Conservation (phyloP, 2,888 invertebrate species). For the Protodeltote pygarga region DNA sequence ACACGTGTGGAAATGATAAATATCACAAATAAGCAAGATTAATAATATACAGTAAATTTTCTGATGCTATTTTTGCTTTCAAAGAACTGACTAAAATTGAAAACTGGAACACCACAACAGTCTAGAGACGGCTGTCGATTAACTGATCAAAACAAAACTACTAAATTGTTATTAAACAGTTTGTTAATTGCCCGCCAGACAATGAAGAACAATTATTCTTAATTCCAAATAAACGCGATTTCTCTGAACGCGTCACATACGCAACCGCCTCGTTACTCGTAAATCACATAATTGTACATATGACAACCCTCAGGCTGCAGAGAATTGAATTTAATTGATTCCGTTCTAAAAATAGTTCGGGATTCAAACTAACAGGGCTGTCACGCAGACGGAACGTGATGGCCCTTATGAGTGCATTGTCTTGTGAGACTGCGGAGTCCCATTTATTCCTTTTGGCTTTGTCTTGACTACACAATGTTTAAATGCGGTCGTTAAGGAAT, state of each 20-base stretch:
- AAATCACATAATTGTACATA: constrained; percentile 79
- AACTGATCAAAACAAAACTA: constrained; percentile 48
- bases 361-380: constrained; percentile 45
- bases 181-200: constrained; percentile 56
- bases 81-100: not conserved
- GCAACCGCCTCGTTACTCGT: constrained; percentile 58
- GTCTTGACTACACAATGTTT: not conserved
- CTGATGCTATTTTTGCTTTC: not conserved
- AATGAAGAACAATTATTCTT: constrained; percentile 72
- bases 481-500: not conserved
- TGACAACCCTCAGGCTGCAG: constrained; percentile 70
- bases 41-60: too few relatives aligned
- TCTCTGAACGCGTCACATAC: constrained; percentile 55
- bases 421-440: constrained; percentile 4
- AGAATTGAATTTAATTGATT: constrained; percentile 83
- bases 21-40: too few relatives aligned
- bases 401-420: constrained; percentile 44
- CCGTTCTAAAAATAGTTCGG: constrained; percentile 73
- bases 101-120: not conserved
- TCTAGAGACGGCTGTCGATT: constrained; percentile 14
- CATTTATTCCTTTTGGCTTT: constrained; percentile 8
- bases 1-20: too few relatives aligned
- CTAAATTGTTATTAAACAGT: constrained; percentile 55
- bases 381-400: constrained; percentile 39
- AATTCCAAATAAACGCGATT: constrained; percentile 73